phyloP scores from a whole-genome alignment of 2,797 vertebrate species.

The Tadarida brasiliensis region DNA sequence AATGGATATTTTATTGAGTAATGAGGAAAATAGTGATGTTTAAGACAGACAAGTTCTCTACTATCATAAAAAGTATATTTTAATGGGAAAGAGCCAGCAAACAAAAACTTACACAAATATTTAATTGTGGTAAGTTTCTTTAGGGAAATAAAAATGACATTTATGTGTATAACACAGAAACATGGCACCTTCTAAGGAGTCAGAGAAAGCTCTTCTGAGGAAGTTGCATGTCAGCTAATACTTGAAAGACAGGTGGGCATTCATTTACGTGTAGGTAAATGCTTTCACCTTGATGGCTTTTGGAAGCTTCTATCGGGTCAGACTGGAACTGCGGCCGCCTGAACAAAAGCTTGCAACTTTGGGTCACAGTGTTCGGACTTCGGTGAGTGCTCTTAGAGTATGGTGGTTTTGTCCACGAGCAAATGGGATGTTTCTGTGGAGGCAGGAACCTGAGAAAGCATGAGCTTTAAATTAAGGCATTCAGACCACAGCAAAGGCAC shows the following conservation, averaged over 20 bases:
- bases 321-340: not conserved
- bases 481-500: not conserved
- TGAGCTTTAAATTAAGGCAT: not conserved
- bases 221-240: not conserved
- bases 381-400: not conserved
- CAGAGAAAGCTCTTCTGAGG: not conserved
- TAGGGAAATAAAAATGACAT: not conserved
- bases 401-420: not conserved
- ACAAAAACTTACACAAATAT: not conserved
- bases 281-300: not conserved
- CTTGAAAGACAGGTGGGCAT: not conserved
- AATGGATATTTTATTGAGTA: not conserved
- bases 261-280: not conserved
- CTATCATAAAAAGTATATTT: not conserved
- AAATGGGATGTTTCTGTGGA: not conserved
- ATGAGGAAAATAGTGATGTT: not conserved
- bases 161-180: not conserved
- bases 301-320: not conserved
- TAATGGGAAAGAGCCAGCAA: not conserved
- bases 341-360: not conserved
- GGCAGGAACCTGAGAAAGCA: not conserved
- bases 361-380: not conserved
- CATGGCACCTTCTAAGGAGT: not conserved
- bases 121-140: not conserved
- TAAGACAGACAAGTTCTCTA: not conserved